These are phyloP conservation scores for Vollenhovia emeryi DNA, from an alignment of 1,140 invertebrate species.

Conservation along the genomic window DNA sequence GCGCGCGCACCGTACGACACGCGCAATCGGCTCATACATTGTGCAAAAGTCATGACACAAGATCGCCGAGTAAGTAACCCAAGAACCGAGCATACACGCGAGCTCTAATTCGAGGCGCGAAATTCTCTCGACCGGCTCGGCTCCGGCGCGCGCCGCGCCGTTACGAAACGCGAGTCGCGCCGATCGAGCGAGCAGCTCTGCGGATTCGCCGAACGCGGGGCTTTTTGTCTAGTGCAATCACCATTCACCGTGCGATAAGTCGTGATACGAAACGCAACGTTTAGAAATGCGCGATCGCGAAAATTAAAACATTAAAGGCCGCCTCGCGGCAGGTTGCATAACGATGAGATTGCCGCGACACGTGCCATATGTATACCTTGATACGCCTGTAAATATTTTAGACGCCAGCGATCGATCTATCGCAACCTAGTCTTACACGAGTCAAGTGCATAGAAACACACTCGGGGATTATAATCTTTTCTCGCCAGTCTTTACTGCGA, in stretches of 20 bases:
- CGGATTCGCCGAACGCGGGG: not conserved
- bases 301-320: slow-evolving; percentile 31
- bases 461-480: slow-evolving; percentile 8
- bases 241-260: not conserved
- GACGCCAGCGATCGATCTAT: slow-evolving; percentile 59
- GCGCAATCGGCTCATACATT: slow-evolving; percentile 39
- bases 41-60: slow-evolving; percentile 51
- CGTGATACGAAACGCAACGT: not conserved
- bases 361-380: slow-evolving; percentile 53
- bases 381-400: slow-evolving; percentile 68
- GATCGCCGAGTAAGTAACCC: slow-evolving; percentile 20
- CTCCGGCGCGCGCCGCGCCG: not conserved
- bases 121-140: slow-evolving; percentile 3
- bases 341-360: slow-evolving; percentile 56
- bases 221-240: not conserved
- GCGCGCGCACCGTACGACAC: slow-evolving; percentile 3
- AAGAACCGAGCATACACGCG: slow-evolving; percentile 8
- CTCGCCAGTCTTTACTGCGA: not conserved
- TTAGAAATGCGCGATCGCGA: not conserved
- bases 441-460: slow-evolving; percentile 30
- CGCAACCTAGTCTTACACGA: slow-evolving; percentile 55
- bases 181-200: not conserved
- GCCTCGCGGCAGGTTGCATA: slow-evolving; percentile 6
- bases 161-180: slow-evolving; percentile 22
- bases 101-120: slow-evolving; percentile 26